phyloP scores from a whole-genome alignment of 2,113 vertebrate species.

The Aspiorhynchus laticeps region DNA sequence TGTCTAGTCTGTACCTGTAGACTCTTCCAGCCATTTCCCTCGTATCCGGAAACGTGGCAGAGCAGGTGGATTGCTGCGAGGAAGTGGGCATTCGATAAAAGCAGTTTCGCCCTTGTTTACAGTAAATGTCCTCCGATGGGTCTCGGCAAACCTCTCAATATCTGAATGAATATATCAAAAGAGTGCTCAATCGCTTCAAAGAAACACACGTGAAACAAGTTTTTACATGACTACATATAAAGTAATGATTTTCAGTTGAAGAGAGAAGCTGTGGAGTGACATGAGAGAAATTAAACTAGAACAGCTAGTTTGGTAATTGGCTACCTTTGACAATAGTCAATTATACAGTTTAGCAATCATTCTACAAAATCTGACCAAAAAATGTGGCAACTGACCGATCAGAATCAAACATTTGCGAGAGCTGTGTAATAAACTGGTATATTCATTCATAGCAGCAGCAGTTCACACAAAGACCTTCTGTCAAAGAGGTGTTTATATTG shows the following conservation, averaged over 20 bases:
- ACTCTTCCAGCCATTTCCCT: conserved; percentile 84
- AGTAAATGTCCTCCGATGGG: conserved; percentile 65
- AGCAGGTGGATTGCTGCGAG: conserved; percentile 83
- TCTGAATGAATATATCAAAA: conserved; percentile 67
- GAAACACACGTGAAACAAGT: not conserved
- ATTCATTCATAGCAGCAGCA: not conserved
- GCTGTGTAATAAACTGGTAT: not conserved
- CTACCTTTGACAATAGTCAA: too few species aligned
- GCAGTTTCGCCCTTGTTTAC: conserved; percentile 82
- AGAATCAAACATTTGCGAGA: conserved; percentile 1
- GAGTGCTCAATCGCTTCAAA: not conserved
- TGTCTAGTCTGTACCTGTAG: conserved; percentile 80
- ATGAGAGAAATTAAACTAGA: not conserved
- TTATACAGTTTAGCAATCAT: not conserved
- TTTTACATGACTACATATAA: not conserved
- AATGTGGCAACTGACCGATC: not conserved
- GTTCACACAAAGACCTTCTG: conserved; percentile 36
- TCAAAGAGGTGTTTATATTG: conserved; percentile 61
- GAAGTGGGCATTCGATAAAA: conserved; percentile 82
- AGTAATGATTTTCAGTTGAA: not conserved
- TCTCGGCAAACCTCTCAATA: conserved; percentile 79
- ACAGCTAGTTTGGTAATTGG: not conserved
- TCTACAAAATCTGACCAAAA: not conserved
- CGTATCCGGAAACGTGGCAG: conserved; percentile 83
- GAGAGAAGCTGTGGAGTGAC: not conserved